phyloP scores from a whole-genome alignment of 1,140 invertebrate genomes.

The Laupala kohalensis region DNA sequence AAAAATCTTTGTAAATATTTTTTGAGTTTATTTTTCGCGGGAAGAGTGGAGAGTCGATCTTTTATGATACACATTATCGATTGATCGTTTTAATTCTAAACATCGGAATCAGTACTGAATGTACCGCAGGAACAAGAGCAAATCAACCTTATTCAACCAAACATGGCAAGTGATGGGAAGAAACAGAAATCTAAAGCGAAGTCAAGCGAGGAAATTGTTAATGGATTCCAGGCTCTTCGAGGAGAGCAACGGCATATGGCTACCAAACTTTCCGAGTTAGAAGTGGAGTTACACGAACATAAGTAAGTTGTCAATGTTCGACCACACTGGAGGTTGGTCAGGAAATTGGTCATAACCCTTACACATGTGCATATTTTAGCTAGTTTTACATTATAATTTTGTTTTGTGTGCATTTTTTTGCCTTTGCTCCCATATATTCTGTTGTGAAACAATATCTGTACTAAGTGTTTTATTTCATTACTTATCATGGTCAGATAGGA shows the following conservation, averaged over 20 bases:
- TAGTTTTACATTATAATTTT: no score
- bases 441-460: no score
- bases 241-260: constrained; percentile 75
- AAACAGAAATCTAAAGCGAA: constrained; percentile 22
- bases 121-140: neutral
- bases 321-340: constrained; percentile 22
- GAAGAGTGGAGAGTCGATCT: neutral
- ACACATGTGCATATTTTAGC: no score
- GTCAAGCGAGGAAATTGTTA: constrained; percentile 65
- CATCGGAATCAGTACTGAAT: neutral
- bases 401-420: no score
- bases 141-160: neutral
- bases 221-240: constrained; percentile 71
- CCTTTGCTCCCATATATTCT: no score
- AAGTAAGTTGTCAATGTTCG: constrained; percentile 52
- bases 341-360: no score
- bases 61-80: no score
- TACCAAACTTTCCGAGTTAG: constrained; percentile 78
- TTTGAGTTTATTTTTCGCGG: neutral
- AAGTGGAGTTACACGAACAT: constrained; percentile 88
- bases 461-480: no score
- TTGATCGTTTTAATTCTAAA: no score
- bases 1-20: neutral
- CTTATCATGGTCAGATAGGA: no score
- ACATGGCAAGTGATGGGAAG: constrained; percentile 7